Conservation (phyloP, 1,140 invertebrate species). For the Neotoxoptera formosana region DNA sequence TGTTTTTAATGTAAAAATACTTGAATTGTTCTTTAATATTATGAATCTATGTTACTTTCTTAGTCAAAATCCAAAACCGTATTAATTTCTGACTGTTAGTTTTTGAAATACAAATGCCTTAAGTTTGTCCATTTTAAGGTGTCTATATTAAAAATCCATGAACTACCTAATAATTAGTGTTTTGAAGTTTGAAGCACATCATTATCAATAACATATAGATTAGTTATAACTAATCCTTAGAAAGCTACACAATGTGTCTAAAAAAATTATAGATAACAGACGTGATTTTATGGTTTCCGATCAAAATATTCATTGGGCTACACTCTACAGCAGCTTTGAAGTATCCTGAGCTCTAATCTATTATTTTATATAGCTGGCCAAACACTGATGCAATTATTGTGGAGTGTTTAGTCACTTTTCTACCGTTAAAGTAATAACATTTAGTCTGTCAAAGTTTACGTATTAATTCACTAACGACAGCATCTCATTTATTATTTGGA, state of each 20-base stretch:
- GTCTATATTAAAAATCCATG: slow-evolving; percentile 31
- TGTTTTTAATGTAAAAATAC: slow-evolving; percentile 11
- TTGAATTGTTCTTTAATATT: slow-evolving; percentile 35
- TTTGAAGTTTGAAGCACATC: slow-evolving; percentile 48
- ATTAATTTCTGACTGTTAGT: slow-evolving; percentile 23
- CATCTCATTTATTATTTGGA: slow-evolving; percentile 47
- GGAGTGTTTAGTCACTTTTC: slow-evolving; percentile 55
- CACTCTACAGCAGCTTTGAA: slow-evolving; percentile 57
- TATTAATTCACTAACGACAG: slow-evolving; percentile 29
- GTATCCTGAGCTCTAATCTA: slow-evolving; percentile 52
- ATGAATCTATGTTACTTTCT: slow-evolving; percentile 4
- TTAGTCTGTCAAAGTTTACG: background rate
- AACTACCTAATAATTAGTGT: slow-evolving; percentile 16
- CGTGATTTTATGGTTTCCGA: slow-evolving; percentile 55
- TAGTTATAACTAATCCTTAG: slow-evolving; percentile 44
- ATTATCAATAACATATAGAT: slow-evolving; percentile 54
- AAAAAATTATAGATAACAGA: slow-evolving; percentile 53
- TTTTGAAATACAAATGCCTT: slow-evolving; percentile 25
- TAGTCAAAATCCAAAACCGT: slow-evolving; percentile 20
- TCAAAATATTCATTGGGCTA: slow-evolving; percentile 53
- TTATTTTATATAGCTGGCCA: slow-evolving; percentile 46
- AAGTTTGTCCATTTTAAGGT: slow-evolving; percentile 43
- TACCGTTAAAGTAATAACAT: slow-evolving; percentile 34
- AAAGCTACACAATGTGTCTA: slow-evolving; percentile 31
- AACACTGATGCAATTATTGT: slow-evolving; percentile 43